Base-by-base conservation (phyloP, 2,797 vertebrate species). In the Chrysocyon brachyurus region DNA sequence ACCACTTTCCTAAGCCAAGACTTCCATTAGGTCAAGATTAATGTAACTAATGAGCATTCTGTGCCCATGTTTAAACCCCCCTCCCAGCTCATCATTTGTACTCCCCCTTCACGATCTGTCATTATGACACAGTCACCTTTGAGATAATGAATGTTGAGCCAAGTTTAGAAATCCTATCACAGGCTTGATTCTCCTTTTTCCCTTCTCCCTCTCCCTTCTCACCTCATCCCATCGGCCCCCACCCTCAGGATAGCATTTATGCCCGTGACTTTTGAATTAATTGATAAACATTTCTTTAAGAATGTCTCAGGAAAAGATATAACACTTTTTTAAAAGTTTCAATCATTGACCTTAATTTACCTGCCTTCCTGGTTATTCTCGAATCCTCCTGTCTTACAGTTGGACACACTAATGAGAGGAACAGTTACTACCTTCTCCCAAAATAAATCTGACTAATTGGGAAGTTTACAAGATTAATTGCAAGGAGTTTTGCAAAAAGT, bases 391-490 rank as follows among this genome's bases (percentile, higher is more conserved):
- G 16, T 78, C 54, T 66, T 70, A 56, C n/a, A 46, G 82, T 40
- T 82, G 96, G 78, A 83, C 57, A 92, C 87, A 73, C 9, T 98
- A 98, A 98, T 94, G 56, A 97, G 97, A 96, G 97, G 93, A 98
- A 97, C 31, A 57, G 59, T 95, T 98, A 96, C 97, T 96, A 96
- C 96, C 95, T 95, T 54, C 81, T 97, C 92, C 85, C 79, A 93
- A 90, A 98, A 98, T 97, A 94, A 96, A 88, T 82, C 88, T 96
- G 70, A 57, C 22, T 98, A 98, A 98, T 97, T 98, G 96, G 68
- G 21, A 94, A 95, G 33, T 97, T 98, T 98, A 70, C 61, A 87
- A 97, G 97, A 98, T 98, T 98, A 97, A 98, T 98, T 97, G 40
- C 54, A 97, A 96, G 61, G 31, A 97, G 31, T 86, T 57, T 97